Evolutionary conservation across 1,140 invertebrate species (phyloP).

Genomic region (Ctenoplectra terminalis): DNA sequence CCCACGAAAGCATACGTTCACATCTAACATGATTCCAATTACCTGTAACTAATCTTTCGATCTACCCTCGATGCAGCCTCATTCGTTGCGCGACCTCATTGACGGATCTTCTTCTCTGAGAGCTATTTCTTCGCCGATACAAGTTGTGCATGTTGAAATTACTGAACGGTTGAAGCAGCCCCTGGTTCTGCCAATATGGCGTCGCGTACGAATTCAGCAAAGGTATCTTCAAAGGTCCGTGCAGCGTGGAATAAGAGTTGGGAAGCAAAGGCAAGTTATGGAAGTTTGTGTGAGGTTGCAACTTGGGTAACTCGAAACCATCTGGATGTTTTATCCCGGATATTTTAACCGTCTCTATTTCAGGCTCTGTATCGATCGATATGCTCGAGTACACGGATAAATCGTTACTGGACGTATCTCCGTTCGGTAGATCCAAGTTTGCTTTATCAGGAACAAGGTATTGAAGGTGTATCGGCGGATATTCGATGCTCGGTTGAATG

Average conservation of each 20-base stretch:
- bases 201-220: constrained; percentile 33
- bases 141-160: neutral
- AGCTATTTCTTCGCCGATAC: constrained; percentile 37
- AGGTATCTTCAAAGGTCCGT: constrained; percentile 54
- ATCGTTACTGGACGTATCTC: constrained; percentile 15
- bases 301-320: constrained; percentile 35
- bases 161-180: constrained; percentile 1
- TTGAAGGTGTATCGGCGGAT: constrained; percentile 42
- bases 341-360: constrained; percentile 48
- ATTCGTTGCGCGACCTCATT: neutral
- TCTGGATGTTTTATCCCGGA: constrained; percentile 4
- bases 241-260: neutral
- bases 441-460: constrained; percentile 12
- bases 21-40: constrained; percentile 4
- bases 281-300: constrained; percentile 19
- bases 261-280: neutral
- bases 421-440: neutral
- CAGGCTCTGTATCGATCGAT: constrained; percentile 37
- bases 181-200: constrained; percentile 49
- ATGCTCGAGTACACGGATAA: constrained; percentile 49
- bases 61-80: constrained; percentile 15
- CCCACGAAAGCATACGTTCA: neutral
- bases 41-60: constrained; percentile 4
- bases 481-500: constrained; percentile 48
- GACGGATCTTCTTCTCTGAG: constrained; percentile 28